These are phyloP conservation scores for Machimus atricapillus DNA, from an alignment of 2,888 invertebrate genomes.

Conservation along the genomic window DNA sequence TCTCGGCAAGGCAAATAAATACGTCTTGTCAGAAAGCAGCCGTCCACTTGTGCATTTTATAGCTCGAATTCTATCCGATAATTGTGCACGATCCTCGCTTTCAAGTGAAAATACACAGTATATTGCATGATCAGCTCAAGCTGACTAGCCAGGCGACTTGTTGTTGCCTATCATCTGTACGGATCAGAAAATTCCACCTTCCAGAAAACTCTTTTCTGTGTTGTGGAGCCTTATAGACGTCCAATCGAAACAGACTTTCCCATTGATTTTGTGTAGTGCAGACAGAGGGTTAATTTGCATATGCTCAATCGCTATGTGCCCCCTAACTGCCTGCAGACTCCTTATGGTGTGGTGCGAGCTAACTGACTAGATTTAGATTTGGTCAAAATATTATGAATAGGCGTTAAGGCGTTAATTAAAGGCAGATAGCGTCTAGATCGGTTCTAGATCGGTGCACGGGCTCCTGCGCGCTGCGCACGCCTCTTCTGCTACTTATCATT, in stretches of 20 bases:
- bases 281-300: neutral
- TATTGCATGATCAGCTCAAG: constrained; percentile 19
- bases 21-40: constrained; percentile 21
- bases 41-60: constrained; percentile 38
- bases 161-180: constrained; percentile 26
- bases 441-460: neutral
- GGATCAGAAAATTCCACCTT: constrained; percentile 30
- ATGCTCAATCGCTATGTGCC: neutral
- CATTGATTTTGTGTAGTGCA: neutral
- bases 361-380: neutral
- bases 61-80: constrained; percentile 29
- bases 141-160: constrained; percentile 19
- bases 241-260: neutral
- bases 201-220: constrained; percentile 2
- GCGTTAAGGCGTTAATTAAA: neutral
- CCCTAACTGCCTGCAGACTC: neutral
- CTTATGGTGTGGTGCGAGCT: neutral
- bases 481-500: neutral
- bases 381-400: neutral
- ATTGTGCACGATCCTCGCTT: constrained; percentile 36
- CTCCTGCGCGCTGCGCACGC: neutral
- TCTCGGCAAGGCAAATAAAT: constrained; percentile 48
- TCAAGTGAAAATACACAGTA: constrained; percentile 10
- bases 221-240: neutral
- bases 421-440: neutral